Conservation (phyloP, 1,140 invertebrate genomes). For the Drosophila chauvacae region DNA sequence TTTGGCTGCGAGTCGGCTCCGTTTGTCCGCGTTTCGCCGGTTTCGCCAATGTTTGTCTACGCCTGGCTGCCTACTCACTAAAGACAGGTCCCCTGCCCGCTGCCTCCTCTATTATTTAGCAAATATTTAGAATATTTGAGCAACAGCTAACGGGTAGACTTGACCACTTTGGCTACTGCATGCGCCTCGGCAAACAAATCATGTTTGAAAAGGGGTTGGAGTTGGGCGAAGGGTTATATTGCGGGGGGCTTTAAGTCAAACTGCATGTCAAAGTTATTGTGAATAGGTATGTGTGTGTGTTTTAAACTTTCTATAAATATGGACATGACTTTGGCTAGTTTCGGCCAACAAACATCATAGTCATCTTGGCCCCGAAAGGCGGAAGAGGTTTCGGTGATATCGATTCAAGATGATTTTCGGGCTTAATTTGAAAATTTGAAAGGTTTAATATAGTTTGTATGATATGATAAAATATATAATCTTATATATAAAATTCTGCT, state of each 20-base stretch:
- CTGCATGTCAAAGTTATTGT: constrained; percentile 56
- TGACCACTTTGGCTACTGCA: constrained; percentile 76
- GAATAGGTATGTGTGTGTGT: constrained; percentile 43
- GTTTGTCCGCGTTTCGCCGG: constrained; percentile 32
- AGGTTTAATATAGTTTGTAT: neutral
- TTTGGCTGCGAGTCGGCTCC: constrained; percentile 28
- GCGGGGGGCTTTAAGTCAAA: constrained; percentile 22
- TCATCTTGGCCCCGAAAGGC: constrained; percentile 5
- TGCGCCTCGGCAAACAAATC: constrained; percentile 78
- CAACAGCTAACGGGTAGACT: constrained; percentile 59
- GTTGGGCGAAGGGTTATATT: neutral
- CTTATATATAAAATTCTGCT: no score
- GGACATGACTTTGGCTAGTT: constrained; percentile 53
- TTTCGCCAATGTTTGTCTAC: constrained; percentile 68
- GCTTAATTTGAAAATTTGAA: neutral
- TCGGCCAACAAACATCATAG: constrained; percentile 22
- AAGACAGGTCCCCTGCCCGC: constrained; percentile 28
- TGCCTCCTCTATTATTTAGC: constrained; percentile 75
- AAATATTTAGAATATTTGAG: constrained; percentile 83
- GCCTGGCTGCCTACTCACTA: constrained; percentile 61
- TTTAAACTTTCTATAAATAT: constrained; percentile 79
- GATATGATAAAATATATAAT: no score
- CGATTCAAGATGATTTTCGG: neutral
- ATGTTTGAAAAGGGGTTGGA: constrained; percentile 37
- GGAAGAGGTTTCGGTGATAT: neutral